phyloP scores from a whole-genome alignment of 2,888 invertebrate genomes.

The Hemaris fuciformis region DNA sequence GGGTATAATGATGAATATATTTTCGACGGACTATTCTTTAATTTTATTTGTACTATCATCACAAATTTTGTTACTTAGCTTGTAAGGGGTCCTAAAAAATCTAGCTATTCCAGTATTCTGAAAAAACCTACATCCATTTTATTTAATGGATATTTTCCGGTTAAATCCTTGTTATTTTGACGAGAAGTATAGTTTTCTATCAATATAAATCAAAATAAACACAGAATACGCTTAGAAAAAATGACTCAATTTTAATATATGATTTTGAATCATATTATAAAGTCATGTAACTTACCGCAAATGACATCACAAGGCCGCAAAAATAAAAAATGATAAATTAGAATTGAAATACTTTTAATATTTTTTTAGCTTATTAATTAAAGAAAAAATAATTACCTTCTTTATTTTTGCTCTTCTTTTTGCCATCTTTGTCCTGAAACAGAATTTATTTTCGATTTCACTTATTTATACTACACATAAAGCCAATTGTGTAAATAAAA shows the following conservation, averaged over 20 bases:
- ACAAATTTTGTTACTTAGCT: too few relatives aligned
- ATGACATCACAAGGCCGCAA: slow-evolving; percentile 17
- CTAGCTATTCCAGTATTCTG: too few relatives aligned
- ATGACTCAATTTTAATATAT: too few relatives aligned
- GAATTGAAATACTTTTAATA: neutral
- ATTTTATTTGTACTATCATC: too few relatives aligned
- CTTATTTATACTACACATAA: neutral
- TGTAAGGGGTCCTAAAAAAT: too few relatives aligned
- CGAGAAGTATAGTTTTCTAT: too few relatives aligned
- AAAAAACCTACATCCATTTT: too few relatives aligned
- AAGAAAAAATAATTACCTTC: slow-evolving; percentile 85
- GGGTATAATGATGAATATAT: neutral
- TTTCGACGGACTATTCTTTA: too few relatives aligned
- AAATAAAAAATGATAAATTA: slow-evolving; percentile 6
- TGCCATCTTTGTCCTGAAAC: slow-evolving; percentile 90
- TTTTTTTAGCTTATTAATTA: neutral
- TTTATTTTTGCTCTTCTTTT: slow-evolving; percentile 93
- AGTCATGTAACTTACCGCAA: neutral
- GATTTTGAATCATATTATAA: neutral
- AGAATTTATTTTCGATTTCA: slow-evolving; percentile 27
- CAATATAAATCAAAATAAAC: too few relatives aligned
- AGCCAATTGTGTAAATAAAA: neutral
- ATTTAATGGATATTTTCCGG: too few relatives aligned
- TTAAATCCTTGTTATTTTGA: too few relatives aligned
- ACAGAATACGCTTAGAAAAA: too few relatives aligned